Percentiles rank a stretch among this genome's conserved stretches.
Conservation (phyloP, 2,113 vertebrate genomes). For the Acanthisitta chloris region DNA sequence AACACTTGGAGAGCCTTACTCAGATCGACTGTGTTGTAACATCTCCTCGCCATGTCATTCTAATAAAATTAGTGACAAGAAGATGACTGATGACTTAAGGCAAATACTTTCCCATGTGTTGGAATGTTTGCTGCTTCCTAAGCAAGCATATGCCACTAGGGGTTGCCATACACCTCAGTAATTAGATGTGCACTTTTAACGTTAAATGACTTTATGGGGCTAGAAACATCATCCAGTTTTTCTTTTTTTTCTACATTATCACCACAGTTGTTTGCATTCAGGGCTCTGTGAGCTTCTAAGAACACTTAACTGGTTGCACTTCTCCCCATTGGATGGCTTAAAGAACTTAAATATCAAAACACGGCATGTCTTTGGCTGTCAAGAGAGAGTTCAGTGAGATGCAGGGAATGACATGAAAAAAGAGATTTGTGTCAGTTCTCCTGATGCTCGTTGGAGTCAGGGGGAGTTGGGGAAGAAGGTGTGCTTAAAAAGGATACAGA, state of each 20-base stretch:
- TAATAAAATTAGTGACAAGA: not conserved
- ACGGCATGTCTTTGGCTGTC: not conserved
- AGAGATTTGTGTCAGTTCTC: not conserved
- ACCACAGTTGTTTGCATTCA: not conserved
- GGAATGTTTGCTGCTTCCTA: not conserved
- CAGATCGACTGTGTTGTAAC: not conserved
- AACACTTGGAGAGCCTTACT: not conserved
- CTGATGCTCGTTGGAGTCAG: not conserved
- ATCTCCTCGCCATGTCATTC: not conserved
- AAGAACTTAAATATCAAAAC: not conserved
- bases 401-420: not conserved
- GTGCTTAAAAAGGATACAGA: not conserved
- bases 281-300: not conserved
- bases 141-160: constrained; percentile 26
- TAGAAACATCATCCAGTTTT: not conserved
- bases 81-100: not conserved
- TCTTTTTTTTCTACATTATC: accelerated
- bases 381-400: not conserved
- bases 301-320: not conserved
- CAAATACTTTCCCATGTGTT: not conserved
- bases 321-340: not conserved
- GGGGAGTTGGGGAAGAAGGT: not conserved
- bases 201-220: not conserved
- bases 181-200: not conserved
- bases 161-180: constrained; percentile 26